phyloP scores from a whole-genome alignment of 2,888 invertebrate genomes.

The Leptopterna dolabrata region DNA sequence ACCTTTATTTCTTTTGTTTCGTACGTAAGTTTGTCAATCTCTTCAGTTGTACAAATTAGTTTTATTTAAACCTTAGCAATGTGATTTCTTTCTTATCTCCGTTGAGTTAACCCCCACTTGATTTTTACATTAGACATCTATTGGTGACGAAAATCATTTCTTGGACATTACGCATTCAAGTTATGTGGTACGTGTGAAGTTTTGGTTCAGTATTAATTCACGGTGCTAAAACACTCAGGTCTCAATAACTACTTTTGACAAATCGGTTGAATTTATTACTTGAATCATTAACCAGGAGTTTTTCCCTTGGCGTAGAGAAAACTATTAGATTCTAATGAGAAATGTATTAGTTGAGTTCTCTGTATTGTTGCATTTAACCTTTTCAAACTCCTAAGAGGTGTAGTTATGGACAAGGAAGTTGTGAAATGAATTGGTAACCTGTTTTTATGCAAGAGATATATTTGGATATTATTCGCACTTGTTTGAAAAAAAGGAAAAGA shows the following conservation, averaged over 20 bases:
- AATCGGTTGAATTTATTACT: conserved; percentile 8
- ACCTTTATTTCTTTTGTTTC: background rate
- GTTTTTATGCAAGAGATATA: conserved; percentile 27
- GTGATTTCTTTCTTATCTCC: conserved; percentile 4
- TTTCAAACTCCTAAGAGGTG: background rate
- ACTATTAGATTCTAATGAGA: background rate
- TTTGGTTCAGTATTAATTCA: conserved; percentile 11
- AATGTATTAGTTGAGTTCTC: background rate
- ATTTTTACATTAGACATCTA: background rate
- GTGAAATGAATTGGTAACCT: background rate
- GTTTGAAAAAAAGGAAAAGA: conserved; percentile 34
- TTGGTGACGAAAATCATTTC: background rate
- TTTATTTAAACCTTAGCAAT: conserved; percentile 17
- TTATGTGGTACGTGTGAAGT: background rate
- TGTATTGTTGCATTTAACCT: conserved; percentile 31
- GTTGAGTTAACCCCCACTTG: background rate
- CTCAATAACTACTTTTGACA: background rate
- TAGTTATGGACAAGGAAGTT: background rate
- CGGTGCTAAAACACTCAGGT: background rate
- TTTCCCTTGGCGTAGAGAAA: conserved; percentile 17
- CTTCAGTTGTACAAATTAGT: conserved; percentile 29
- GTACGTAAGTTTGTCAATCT: background rate
- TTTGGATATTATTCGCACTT: conserved; percentile 9
- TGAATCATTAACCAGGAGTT: background rate
- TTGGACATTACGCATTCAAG: background rate